Evolutionary conservation across 2,113 vertebrate genomes (phyloP), one percentile per base, ranked within the genome.

Genomic region (Cygnus buccinator): DNA sequence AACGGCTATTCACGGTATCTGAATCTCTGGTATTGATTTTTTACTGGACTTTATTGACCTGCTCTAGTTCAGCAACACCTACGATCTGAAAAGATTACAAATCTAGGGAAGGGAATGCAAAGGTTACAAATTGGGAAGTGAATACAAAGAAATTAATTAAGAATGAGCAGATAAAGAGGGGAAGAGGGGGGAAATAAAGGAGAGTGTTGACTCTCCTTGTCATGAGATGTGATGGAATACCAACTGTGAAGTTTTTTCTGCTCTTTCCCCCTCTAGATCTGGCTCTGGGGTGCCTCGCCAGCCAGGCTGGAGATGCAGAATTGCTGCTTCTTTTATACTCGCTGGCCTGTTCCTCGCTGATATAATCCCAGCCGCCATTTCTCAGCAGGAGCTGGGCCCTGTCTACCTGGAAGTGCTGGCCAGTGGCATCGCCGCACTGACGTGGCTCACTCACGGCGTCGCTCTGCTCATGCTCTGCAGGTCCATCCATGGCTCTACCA

Each of bases 371-470:
- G 94, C 97, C 39, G 58, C 96, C 18, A 39, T 99, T 90, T 98
- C 97, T 77, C 96, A 97, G 35, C 95, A 98, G 44, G 96, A 98
- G 35, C 97, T 98, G 83, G 96, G 91, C 4, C 97, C 98, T 85
- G 19, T 98, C 87, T 99, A 98, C 74, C 95, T 99, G 79, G 98
- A 99, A 71, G 63, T 99, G 61, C 92, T 99, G 15, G 96, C 98
- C 12, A 98, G 97, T 66, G 92, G 98, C 74, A 98, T 98, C 76
- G 98, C 97, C 7, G 15, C 98, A 33, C 50, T 99, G 93, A 97
- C 98, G 17, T 99, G 99, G 99, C 92, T 98, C 80, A 97, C 98
- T 18, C 99, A 99, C 37, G 94, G 98, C 65, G 41, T 98, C 1
- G 84, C 99, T 73, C 90, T 99, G 18, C 62, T 97, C 28, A 65